Percentiles rank a stretch among this genome's conserved stretches.
Evolutionary conservation across 2,888 invertebrate genomes (phyloP).

Genomic region (Xestia ashworthii): DNA sequence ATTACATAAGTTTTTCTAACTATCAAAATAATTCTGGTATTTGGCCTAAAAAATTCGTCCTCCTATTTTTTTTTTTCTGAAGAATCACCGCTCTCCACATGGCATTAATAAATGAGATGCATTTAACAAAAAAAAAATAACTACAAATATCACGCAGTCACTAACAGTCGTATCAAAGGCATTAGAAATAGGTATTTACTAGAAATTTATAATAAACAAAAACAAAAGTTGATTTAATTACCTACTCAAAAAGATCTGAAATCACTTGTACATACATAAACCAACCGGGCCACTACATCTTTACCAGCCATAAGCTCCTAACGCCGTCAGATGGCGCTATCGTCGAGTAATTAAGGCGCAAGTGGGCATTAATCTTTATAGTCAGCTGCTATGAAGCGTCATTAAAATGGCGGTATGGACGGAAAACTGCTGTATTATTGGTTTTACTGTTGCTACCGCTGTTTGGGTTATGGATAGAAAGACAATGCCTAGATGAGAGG

Average conservation of each 20-base stretch:
- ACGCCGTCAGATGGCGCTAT: slow-evolving; percentile 60
- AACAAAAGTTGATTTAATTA: slow-evolving; percentile 5
- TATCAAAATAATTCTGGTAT: background rate
- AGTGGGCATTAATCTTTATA: slow-evolving; percentile 64
- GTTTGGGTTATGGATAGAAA: background rate
- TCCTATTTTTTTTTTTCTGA: background rate
- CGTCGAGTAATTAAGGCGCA: slow-evolving; percentile 56
- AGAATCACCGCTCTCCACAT: background rate
- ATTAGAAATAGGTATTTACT: background rate
- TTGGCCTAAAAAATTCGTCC: background rate
- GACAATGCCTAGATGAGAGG: background rate
- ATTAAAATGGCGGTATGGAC: slow-evolving; percentile 31
- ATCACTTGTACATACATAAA: slow-evolving; percentile 33
- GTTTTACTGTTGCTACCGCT: slow-evolving; percentile 30
- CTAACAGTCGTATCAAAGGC: background rate
- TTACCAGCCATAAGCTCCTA: slow-evolving; percentile 23
- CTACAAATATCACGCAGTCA: no score
- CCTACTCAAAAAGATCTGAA: slow-evolving; percentile 2
- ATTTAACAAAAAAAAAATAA: background rate
- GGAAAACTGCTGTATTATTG: slow-evolving; percentile 18
- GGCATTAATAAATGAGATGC: background rate
- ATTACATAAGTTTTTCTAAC: background rate
- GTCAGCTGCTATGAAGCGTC: slow-evolving; percentile 44
- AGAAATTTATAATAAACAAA: background rate
- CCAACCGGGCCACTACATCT: background rate